Evolutionary conservation across 2,888 invertebrate genomes (phyloP), one percentile per base, ranked within the genome.

Genomic region (Drosophila nr. perissopoda): DNA sequence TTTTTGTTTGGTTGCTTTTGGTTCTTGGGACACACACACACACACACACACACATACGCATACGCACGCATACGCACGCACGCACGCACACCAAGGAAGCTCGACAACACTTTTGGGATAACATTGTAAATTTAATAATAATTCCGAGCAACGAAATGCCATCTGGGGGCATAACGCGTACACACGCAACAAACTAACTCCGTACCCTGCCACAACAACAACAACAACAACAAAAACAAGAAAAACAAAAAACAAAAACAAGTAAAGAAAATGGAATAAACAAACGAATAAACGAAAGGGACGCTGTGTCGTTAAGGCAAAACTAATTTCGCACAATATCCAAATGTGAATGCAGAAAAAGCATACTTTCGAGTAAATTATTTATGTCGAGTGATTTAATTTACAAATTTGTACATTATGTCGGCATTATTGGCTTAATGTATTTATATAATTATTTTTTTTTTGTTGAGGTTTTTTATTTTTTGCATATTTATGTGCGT

Each of bases 81-180:
- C 64, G 58, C 57, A 25, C 13, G 40, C 29, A 52, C 48, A 38
- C 21, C 21, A 29, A 60, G 5, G 27, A 53, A 79, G 70, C 74
- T 65, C 62, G 76, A 75, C 81, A 76, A 89, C 89, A 84, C 88
- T 80, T 89, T 82, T 79, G 89, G 86, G 79, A 82, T 76, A 82
- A 89, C 81, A 85, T 76, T 89, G 85, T 88, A 82, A 77, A 86
- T 89, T 89, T 85, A 80, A 82, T 85, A 82, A 85, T 82, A 70
- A 79, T 74, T 79, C 79, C 57, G 27, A 65, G 48, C 51, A 42
- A 56, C 52, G 63, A 52, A 27, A 36, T 21, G 29, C 31, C 27
- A 70, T 46, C 31, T 16, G 59, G 3, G 46, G 70, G 53, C 63
- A 64, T 60, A 61, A 75, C 48, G 69, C 38, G 68, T 73, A 75